phyloP scores from a whole-genome alignment of 2,888 invertebrate genomes.

The Lasiommata megera region DNA sequence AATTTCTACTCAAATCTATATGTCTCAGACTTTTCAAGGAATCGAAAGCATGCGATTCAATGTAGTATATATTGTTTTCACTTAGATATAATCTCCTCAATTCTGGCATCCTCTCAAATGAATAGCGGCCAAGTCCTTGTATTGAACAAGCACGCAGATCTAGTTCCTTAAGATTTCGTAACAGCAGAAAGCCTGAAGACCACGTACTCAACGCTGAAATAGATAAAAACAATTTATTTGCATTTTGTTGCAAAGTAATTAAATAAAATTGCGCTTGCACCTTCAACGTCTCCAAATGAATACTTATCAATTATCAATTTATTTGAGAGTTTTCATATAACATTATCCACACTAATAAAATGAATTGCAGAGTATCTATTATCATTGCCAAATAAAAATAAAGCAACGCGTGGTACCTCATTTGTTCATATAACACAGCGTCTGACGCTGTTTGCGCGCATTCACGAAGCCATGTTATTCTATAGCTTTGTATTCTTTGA shows the following conservation, averaged over 20 bases:
- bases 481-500: too few species aligned
- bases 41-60: conserved; percentile 61
- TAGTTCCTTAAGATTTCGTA: conserved; percentile 70
- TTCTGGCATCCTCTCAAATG: conserved; percentile 68
- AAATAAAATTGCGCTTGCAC: too few species aligned
- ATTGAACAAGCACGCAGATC: conserved; percentile 82
- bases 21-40: conserved; percentile 61
- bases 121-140: conserved; percentile 53
- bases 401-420: too few species aligned
- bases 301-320: too few species aligned
- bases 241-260: neutral
- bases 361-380: too few species aligned
- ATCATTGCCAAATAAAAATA: too few species aligned
- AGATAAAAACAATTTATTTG: neutral
- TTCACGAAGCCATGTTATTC: too few species aligned
- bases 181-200: conserved; percentile 49
- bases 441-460: too few species aligned
- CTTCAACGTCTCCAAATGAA: too few species aligned
- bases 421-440: too few species aligned
- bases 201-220: conserved; percentile 43
- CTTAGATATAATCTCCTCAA: conserved; percentile 76
- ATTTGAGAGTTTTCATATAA: too few species aligned
- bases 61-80: conserved; percentile 70
- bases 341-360: too few species aligned
- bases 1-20: conserved; percentile 79